Base-by-base conservation (phyloP, 2,888 invertebrate genomes). In the Saturnia pavonia region DNA sequence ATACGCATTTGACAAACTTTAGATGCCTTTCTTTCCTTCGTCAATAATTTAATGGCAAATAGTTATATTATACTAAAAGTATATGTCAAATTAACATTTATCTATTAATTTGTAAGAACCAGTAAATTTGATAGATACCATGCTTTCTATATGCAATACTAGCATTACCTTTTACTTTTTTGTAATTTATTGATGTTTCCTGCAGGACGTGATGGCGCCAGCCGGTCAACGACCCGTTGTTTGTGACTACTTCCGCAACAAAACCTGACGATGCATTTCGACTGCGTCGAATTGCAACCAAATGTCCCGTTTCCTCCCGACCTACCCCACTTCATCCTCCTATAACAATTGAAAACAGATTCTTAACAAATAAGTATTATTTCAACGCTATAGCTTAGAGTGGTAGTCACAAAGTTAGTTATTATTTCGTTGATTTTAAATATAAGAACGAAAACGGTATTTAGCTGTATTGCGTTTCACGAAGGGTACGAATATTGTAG, bases 191-290 rank as follows among this genome's bases (percentile, higher is more conserved):
- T 51, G 65, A 65, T n/a, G 40, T 54, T 67, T 60, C 45, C 48
- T 48, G 19, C 45, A 40, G 79, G 90, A 81, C 90, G 76, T 74
- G 69, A 69, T 74, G 91, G 90, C 91, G 91, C 91, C 91, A 75
- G 51, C 60, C 82, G 90, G 88, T 77, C 88, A 77, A 82, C 79
- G 85, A 88, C 85, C 91, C 78, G 82, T 74, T 90, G 89, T 91
- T 91, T 91, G 90, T 87, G 83, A 87, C 85, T 83, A 86, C 86
- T 90, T 90, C 90, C 88, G 86, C 81, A 80, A 82, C 82, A 83
- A 75, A 88, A 86, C 80, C 86, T 87, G 86, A 85, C 85, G 79
- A 84, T 89, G 89, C 89, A 87, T 80, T 86, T 85, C 80, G 83
- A 82, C 85, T 87, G 83, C 86, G 84, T 77, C 78, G 82, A 83